Conservation (phyloP, 2,113 vertebrate genomes). For the Podiceps cristatus region DNA sequence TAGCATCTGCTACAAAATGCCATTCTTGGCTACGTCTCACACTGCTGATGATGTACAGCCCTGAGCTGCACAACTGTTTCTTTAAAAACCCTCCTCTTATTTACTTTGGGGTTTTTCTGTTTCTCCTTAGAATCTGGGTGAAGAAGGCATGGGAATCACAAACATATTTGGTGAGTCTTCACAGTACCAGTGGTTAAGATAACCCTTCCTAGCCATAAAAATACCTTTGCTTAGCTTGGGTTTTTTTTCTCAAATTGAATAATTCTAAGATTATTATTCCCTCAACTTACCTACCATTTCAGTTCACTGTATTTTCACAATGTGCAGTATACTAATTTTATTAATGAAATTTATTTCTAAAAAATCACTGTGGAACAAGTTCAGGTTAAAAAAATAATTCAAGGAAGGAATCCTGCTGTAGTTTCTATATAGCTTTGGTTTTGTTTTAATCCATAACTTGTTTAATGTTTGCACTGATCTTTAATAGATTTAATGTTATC, state of each 20-base stretch:
- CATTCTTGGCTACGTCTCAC: neutral
- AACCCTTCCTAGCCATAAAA: neutral
- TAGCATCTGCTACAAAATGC: slow-evolving; percentile 33
- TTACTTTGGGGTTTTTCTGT: slow-evolving; percentile 23
- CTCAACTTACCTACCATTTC: neutral
- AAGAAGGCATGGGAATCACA: slow-evolving; percentile 42
- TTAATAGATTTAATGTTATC: neutral
- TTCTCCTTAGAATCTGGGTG: slow-evolving; percentile 13
- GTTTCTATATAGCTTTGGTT: neutral
- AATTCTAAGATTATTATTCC: neutral
- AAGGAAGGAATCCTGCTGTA: neutral
- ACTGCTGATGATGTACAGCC: slow-evolving; percentile 8
- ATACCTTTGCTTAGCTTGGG: neutral
- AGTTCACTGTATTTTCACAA: neutral
- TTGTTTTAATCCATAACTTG: neutral
- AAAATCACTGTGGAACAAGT: neutral
- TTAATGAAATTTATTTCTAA: neutral
- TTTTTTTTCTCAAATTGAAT: neutral
- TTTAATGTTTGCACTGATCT: neutral
- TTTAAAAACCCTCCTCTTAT: neutral
- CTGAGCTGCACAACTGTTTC: slow-evolving; percentile 4
- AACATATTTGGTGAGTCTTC: neutral
- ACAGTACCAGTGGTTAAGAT: neutral
- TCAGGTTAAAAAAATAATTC: neutral
- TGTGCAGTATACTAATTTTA: neutral